phyloP scores from a whole-genome alignment of 1,140 invertebrate species.

The Apolygus lucorum region DNA sequence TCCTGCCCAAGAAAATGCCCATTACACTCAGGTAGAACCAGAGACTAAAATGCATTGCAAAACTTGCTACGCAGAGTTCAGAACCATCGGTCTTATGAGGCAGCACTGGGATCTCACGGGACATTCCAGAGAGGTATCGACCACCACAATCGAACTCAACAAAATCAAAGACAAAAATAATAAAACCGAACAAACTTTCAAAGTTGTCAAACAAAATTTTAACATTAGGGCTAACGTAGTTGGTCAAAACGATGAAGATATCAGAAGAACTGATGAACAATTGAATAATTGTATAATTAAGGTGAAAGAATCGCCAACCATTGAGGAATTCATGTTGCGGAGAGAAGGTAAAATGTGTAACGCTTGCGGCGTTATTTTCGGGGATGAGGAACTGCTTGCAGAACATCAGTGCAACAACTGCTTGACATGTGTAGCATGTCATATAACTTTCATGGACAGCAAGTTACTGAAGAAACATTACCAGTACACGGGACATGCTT shows the following conservation, averaged over 20 bases:
- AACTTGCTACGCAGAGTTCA: conserved; percentile 24
- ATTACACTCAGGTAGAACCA: background rate
- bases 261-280: conserved; percentile 8
- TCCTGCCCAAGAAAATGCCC: conserved; percentile 10
- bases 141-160: conserved; percentile 24
- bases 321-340: conserved; percentile 21
- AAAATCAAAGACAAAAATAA: conserved; percentile 27
- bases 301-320: conserved; percentile 9
- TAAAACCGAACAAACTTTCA: conserved; percentile 28
- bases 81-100: conserved; percentile 13
- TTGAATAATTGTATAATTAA: conserved; percentile 15
- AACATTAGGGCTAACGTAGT: conserved; percentile 21
- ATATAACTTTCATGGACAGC: conserved; percentile 22
- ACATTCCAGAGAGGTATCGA: conserved; percentile 24
- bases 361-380: conserved; percentile 24
- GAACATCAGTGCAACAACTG: conserved; percentile 20
- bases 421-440: conserved; percentile 25
- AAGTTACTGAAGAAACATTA: conserved; percentile 27
- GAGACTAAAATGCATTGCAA: conserved; percentile 22
- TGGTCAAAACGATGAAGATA: conserved; percentile 21
- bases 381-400: conserved; percentile 12
- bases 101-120: conserved; percentile 27
- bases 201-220: conserved; percentile 30
- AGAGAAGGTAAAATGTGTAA: conserved; percentile 19
- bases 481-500: conserved; percentile 24